Evolutionary conservation across 2,113 vertebrate species (phyloP), one percentile per base, ranked within the genome.

Genomic region (Marcusenius ussheri): DNA sequence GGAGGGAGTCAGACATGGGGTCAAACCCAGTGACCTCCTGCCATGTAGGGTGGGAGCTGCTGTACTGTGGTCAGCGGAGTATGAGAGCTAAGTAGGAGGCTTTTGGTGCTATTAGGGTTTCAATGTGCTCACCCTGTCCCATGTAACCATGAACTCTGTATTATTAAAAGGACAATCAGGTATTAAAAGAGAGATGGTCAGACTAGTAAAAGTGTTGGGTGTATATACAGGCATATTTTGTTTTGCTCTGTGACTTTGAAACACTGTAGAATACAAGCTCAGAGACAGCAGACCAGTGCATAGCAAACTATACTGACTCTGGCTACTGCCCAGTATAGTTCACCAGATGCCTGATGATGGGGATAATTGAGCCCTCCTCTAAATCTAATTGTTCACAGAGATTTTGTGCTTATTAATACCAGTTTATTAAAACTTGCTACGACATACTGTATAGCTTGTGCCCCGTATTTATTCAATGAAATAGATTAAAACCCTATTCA

Each of bases 1-100:
- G 88, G 77, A 87, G 88, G 90, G 47, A 91, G 62, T 53, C 88
- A 90, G 88, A 92, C 47, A 70, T 83, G 89, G 62, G 35, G 87
- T 80, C 74, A 80, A 80, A 80, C 5, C 74, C 17, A 80, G 62
- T 80, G 74, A 80, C 74, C 42, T 35, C 5, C 17, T 42, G 35
- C 35, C 74, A 31, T 70, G 62, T 11, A 42, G 31, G 31, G 35
- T 77, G 70, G 31, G 74, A 80, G 74, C 15, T 13, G 11, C 15
- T 80, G 35, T 19, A 80, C 3, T 80, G 74, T 80, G 74, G 74
- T 19, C 74, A 19, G 13, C 35, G 0, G 74, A 19, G 74, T 42
- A 39, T 80, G 17, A 80, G 35, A 17, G 74, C 74, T 80, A 80
- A 80, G 35, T 80, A 80, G 31, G 74, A 80, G 31, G 70, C 35